phyloP scores from a whole-genome alignment of 2,888 invertebrate genomes.

The Latrodectus hesperus region DNA sequence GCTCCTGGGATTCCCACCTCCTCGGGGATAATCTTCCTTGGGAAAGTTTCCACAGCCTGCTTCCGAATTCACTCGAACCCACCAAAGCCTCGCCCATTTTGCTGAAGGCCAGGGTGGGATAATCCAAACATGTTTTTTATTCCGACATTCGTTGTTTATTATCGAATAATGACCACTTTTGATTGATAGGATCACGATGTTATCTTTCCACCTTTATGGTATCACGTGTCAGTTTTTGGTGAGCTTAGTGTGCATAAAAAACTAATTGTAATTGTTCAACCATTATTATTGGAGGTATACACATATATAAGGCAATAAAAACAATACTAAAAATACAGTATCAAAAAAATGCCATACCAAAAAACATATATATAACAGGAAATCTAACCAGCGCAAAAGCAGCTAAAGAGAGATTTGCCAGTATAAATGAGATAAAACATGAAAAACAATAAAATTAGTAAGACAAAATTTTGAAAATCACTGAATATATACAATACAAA shows the following conservation, averaged over 20 bases:
- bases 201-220: not conserved
- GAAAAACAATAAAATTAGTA: too few relatives aligned
- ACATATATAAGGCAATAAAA: too few relatives aligned
- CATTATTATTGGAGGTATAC: too few relatives aligned
- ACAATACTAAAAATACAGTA: too few relatives aligned
- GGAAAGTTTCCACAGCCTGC: not conserved
- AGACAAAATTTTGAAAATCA: too few relatives aligned
- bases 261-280: not conserved
- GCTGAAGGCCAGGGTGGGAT: not conserved
- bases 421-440: too few relatives aligned
- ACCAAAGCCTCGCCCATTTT: not conserved
- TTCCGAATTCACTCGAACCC: not conserved
- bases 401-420: too few relatives aligned
- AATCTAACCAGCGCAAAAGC: too few relatives aligned
- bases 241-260: not conserved
- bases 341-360: too few relatives aligned
- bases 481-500: too few relatives aligned
- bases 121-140: not conserved
- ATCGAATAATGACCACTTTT: not conserved
- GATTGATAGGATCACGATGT: not conserved
- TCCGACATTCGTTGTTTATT: not conserved
- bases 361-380: too few relatives aligned
- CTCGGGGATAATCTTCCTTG: not conserved
- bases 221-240: not conserved
- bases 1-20: not conserved